Conservation (phyloP, 2,888 invertebrate genomes). For the Marronus borbonicus region DNA sequence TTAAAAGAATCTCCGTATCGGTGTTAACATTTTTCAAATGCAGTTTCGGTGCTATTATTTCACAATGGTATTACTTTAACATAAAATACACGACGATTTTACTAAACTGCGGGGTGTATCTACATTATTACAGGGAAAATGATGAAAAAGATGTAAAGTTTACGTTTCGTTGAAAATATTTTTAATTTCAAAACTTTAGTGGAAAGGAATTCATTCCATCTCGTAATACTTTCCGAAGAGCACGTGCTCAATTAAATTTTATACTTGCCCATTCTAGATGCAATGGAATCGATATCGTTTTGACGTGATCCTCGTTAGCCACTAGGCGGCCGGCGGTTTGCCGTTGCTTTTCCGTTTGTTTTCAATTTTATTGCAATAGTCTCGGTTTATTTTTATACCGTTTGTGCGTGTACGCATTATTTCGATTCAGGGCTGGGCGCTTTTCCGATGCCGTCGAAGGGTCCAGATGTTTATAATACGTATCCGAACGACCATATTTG, state of each 20-base stretch:
- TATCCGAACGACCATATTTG: conserved; percentile 46
- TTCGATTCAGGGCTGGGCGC: conserved; percentile 25
- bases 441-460: conserved; percentile 40
- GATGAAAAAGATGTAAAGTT: too few relatives aligned
- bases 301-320: neutral
- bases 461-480: conserved; percentile 52
- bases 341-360: conserved; percentile 41
- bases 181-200: too few relatives aligned
- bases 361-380: conserved; percentile 52
- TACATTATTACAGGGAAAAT: too few relatives aligned
- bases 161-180: too few relatives aligned
- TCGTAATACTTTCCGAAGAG: neutral
- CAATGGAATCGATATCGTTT: conserved; percentile 24
- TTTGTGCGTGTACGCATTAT: conserved; percentile 43
- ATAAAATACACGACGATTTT: too few relatives aligned
- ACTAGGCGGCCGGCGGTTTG: neutral
- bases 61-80: too few relatives aligned
- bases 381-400: conserved; percentile 50
- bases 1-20: too few relatives aligned
- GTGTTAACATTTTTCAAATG: too few relatives aligned
- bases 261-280: conserved; percentile 7
- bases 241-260: conserved; percentile 9
- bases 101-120: too few relatives aligned
- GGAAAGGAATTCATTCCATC: too few relatives aligned
- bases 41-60: too few relatives aligned